phyloP scores from a whole-genome alignment of 2,888 invertebrate genomes.

The Drosophila mimetica region DNA sequence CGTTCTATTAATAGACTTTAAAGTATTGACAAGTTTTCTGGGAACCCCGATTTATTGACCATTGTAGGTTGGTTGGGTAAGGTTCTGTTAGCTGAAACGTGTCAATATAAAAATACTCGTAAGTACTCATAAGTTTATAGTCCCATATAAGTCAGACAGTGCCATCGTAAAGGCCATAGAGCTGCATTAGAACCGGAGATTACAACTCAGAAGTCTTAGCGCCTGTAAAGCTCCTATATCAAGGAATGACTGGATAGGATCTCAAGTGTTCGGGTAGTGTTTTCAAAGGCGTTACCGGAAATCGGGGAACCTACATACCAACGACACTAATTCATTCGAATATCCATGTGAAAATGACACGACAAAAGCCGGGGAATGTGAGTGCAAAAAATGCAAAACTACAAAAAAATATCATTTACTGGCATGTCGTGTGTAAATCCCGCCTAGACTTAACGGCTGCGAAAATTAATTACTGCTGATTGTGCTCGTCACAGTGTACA shows the following conservation, averaged over 20 bases:
- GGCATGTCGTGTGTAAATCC: constrained; percentile 40
- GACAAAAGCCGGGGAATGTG: constrained; percentile 48
- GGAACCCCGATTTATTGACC: constrained; percentile 21
- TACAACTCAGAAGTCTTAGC: constrained; percentile 1
- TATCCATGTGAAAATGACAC: constrained; percentile 42
- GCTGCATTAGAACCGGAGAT: constrained; percentile 1
- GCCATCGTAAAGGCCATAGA: neutral
- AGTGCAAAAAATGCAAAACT: constrained; percentile 33
- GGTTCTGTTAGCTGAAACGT: constrained; percentile 15
- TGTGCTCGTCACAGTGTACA: constrained; percentile 38
- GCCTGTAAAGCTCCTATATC: constrained; percentile 4
- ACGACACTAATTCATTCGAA: constrained; percentile 11
- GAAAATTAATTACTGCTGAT: constrained; percentile 66
- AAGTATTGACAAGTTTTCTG: neutral
- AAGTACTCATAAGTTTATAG: constrained; percentile 7
- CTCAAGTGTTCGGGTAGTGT: constrained; percentile 7
- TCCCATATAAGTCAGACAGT: neutral
- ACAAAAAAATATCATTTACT: constrained; percentile 7
- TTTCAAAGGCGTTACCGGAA: constrained; percentile 33
- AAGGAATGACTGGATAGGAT: neutral
- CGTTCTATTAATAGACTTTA: neutral
- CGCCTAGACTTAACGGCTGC: constrained; percentile 70
- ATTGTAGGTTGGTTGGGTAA: constrained; percentile 12
- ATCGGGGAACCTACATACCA: constrained; percentile 13
- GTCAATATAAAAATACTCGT: constrained; percentile 6